Evolutionary conservation across 2,797 vertebrate species (phyloP).

Genomic region (Scomberomorus guttatus): DNA sequence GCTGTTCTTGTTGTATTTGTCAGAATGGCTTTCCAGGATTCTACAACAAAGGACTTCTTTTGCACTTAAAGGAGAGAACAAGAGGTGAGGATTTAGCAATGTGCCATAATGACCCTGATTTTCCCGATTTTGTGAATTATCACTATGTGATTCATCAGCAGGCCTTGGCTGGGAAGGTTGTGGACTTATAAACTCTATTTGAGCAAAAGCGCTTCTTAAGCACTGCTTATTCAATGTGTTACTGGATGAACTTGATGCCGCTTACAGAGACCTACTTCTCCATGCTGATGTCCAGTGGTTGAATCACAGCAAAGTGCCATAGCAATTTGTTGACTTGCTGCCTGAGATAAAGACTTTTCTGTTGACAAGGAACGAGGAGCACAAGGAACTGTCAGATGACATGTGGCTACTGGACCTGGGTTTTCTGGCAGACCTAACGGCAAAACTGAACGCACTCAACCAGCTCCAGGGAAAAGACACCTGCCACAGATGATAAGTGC

Average conservation of each 20-base stretch:
- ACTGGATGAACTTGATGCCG: background rate
- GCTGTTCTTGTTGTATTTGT: background rate
- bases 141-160: slow-evolving; percentile 7
- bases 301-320: too few relatives aligned
- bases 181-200: slow-evolving; percentile 24
- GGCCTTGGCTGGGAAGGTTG: background rate
- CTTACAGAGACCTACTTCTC: background rate
- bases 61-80: too few relatives aligned
- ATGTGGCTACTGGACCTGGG: background rate
- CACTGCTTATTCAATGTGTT: background rate
- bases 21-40: background rate
- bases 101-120: background rate
- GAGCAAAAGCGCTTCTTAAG: background rate
- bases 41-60: too few relatives aligned
- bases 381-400: background rate
- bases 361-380: background rate
- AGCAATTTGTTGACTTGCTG: slow-evolving; percentile 2
- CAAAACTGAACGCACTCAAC: background rate
- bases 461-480: slow-evolving; percentile 6
- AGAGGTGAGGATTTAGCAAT: background rate
- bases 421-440: background rate
- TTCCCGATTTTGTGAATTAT: background rate
- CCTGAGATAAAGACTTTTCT: slow-evolving; percentile 11
- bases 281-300: background rate
- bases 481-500: slow-evolving; percentile 5